Percentiles rank a stretch among this genome's conserved stretches.
phyloP scores from a whole-genome alignment of 1,140 invertebrate genomes.

The Cylas formicarius region DNA sequence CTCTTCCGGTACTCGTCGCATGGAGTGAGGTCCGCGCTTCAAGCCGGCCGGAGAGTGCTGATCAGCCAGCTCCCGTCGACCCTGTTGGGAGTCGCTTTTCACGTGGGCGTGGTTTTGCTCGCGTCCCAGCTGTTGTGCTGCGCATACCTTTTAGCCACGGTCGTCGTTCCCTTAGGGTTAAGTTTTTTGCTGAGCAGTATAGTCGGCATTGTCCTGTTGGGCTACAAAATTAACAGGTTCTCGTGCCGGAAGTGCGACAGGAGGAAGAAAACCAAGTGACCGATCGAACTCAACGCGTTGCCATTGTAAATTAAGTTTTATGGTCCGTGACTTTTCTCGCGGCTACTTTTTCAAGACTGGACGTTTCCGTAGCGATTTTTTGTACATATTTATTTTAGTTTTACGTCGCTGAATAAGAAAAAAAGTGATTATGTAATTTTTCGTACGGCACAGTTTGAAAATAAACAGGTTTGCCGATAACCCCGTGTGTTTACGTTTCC shows the following conservation, averaged over 20 bases:
- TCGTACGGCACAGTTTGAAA: no score
- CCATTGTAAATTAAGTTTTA: no score
- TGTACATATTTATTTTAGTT: no score
- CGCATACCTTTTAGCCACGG: slow-evolving; percentile 8
- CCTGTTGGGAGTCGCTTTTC: slow-evolving; percentile 11
- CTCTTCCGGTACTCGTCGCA: slow-evolving; percentile 17
- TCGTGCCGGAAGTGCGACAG: slow-evolving; percentile 9
- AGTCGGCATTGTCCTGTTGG: slow-evolving; percentile 7
- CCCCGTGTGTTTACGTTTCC: no score
- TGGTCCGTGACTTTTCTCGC: no score
- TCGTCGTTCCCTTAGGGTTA: slow-evolving; percentile 18
- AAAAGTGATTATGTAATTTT: no score
- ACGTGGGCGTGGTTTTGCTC: slow-evolving; percentile 14
- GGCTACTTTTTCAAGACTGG: no score
- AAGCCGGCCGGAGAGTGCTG: slow-evolving; percentile 3
- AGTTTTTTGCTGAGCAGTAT: slow-evolving; percentile 14
- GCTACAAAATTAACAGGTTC: slow-evolving; percentile 7
- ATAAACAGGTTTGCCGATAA: no score
- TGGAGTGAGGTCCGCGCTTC: slow-evolving; percentile 5
- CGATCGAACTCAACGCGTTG: no score
- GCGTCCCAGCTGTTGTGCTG: slow-evolving; percentile 16
- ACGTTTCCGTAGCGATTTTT: no score
- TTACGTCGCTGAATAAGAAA: no score
- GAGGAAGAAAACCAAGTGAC: slow-evolving; percentile 9
- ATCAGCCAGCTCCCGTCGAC: slow-evolving; percentile 1